A percentile compares a stretch with the other conserved stretches of the same genome.
Evolutionary conservation across 2,797 vertebrate genomes (phyloP).

Genomic region (Coendou prehensilis): DNA sequence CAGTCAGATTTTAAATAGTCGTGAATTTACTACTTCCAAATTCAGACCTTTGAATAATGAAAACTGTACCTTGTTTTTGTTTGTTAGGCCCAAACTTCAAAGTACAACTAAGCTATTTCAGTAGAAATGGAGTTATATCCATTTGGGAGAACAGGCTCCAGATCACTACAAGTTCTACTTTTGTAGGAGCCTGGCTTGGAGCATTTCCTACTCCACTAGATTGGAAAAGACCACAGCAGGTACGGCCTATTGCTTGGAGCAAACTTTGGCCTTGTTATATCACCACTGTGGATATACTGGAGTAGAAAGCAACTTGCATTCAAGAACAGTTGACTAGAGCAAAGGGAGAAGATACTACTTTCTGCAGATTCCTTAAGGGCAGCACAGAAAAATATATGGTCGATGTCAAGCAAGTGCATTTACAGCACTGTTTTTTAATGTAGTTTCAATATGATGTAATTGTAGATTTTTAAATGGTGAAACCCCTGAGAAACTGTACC

Average conservation of each 20-base stretch:
- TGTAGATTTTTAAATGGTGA: slow-evolving; percentile 89
- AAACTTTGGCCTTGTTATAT: slow-evolving; percentile 93
- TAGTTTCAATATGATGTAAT: slow-evolving; percentile 85
- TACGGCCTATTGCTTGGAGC: slow-evolving; percentile 96
- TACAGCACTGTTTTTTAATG: slow-evolving; percentile 82
- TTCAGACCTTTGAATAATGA: slow-evolving; percentile 16
- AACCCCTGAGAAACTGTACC: slow-evolving; percentile 92
- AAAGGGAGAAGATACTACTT: slow-evolving; percentile 87
- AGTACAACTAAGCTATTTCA: neutral
- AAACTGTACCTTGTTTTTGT: neutral
- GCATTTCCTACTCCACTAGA: slow-evolving; percentile 94
- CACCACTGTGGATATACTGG: slow-evolving; percentile 96
- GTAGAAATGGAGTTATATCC: slow-evolving; percentile 90
- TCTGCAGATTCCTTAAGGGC: slow-evolving; percentile 88
- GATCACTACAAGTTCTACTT: slow-evolving; percentile 94
- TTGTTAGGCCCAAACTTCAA: neutral
- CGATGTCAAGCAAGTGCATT: slow-evolving; percentile 86
- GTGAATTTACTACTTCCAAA: neutral
- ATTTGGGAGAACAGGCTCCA: slow-evolving; percentile 97
- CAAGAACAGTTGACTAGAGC: slow-evolving; percentile 95
- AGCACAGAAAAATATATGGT: slow-evolving; percentile 87
- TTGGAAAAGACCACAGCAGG: slow-evolving; percentile 93
- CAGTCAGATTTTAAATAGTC: neutral
- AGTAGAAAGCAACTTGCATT: slow-evolving; percentile 97
- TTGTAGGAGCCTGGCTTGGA: slow-evolving; percentile 96